Conservation (phyloP, 2,888 invertebrate species). For the Melanargia galathea region DNA sequence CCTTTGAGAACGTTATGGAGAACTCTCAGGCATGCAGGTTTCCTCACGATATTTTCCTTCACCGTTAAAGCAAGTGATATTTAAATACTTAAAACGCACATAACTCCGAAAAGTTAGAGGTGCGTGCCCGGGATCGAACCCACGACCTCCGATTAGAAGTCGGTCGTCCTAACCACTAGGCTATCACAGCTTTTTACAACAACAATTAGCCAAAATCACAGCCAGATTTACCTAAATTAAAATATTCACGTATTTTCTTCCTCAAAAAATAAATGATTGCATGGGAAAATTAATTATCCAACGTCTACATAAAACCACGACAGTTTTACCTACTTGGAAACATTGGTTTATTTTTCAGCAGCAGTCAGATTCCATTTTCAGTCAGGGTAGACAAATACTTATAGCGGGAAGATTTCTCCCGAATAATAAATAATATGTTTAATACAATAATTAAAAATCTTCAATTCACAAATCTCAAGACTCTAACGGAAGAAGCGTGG, state of each 20-base stretch:
- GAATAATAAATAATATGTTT: not conserved
- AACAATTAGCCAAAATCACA: slow-evolving; percentile 3
- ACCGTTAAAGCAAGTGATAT: no score
- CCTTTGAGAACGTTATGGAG: no score
- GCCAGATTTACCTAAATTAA: no score
- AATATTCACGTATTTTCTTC: not conserved
- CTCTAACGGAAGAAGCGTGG: slow-evolving; percentile 7
- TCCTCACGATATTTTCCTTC: no score
- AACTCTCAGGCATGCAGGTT: no score
- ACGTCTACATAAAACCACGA: not conserved
- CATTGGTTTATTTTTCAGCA: not conserved
- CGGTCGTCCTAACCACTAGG: no score
- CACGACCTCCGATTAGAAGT: no score
- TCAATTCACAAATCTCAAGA: not conserved
- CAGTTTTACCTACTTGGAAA: not conserved
- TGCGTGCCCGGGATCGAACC: no score
- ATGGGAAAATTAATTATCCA: not conserved
- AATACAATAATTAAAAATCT: not conserved
- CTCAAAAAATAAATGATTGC: not conserved
- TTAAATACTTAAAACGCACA: no score
- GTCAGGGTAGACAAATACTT: not conserved
- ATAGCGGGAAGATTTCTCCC: not conserved
- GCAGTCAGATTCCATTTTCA: not conserved
- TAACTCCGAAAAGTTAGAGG: no score
- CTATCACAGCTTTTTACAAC: no score